These are phyloP conservation scores for Lysandra coridon DNA, from an alignment of 2,888 invertebrate species.

Conservation along the genomic window DNA sequence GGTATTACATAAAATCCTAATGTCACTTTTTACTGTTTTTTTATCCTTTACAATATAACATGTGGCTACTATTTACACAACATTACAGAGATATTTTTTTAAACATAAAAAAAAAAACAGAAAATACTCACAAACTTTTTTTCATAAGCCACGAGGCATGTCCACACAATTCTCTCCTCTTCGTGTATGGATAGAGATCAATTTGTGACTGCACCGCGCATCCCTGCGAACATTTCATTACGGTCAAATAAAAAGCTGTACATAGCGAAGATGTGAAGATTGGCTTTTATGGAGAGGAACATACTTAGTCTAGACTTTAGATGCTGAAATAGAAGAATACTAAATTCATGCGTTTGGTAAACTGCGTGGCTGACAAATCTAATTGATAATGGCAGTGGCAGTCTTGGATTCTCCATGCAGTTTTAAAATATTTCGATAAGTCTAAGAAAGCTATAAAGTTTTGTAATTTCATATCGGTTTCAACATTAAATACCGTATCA, in stretches of 20 bases:
- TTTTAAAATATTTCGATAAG: no score
- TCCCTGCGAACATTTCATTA: slow-evolving; percentile 60
- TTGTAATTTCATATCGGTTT: no score
- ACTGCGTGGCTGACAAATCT: neutral
- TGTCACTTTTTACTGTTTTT: no score
- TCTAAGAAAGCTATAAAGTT: neutral
- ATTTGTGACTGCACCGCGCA: slow-evolving; percentile 59
- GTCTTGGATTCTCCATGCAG: neutral
- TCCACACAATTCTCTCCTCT: slow-evolving; percentile 46
- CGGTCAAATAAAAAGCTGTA: slow-evolving; percentile 36
- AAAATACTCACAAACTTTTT: neutral
- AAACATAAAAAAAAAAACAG: neutral
- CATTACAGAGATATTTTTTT: no score
- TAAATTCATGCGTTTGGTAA: neutral
- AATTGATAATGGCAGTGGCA: neutral
- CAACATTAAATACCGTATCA: no score
- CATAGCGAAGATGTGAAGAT: slow-evolving; percentile 18
- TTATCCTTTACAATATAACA: no score
- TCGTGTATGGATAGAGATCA: slow-evolving; percentile 67
- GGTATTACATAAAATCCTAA: no score
- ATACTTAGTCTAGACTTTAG: neutral
- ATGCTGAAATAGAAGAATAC: no score
- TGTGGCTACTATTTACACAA: no score
- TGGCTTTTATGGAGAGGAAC: slow-evolving; percentile 11
- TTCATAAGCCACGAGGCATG: neutral